Percentiles rank a stretch among this genome's conserved stretches.
phyloP scores from a whole-genome alignment of 2,797 vertebrate genomes.

The Benthosema pterotum region DNA sequence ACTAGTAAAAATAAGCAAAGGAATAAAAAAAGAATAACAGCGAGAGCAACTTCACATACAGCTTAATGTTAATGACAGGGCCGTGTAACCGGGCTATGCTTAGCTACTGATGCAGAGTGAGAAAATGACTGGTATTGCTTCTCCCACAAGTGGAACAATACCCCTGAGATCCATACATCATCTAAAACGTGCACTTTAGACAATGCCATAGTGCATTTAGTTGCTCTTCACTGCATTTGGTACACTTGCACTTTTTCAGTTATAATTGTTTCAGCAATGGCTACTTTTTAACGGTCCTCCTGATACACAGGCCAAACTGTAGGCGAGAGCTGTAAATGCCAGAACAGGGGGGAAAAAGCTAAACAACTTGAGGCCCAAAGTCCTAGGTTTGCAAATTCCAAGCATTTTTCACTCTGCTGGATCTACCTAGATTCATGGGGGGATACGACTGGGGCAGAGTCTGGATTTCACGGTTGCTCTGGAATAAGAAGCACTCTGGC shows the following conservation, averaged over 20 bases:
- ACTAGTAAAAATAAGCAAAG: constrained; percentile 13
- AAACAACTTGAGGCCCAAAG: constrained; percentile 77
- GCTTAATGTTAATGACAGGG: constrained; percentile 21
- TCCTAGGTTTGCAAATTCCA: constrained; percentile 81
- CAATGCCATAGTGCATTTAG: neutral
- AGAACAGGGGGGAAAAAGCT: constrained; percentile 54
- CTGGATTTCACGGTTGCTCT: constrained; percentile 58
- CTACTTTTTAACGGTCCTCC: constrained; percentile 10
- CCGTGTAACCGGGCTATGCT: neutral
- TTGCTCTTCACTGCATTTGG: neutral
- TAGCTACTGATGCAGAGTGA: constrained; percentile 4
- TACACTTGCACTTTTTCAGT: constrained; percentile 1
- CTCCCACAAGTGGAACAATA: constrained; percentile 20
- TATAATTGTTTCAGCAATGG: neutral
- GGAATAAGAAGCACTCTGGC: constrained; percentile 51
- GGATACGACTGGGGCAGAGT: constrained; percentile 56
- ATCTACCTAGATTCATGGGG: constrained; percentile 69
- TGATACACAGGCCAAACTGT: constrained; percentile 48
- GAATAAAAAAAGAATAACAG: constrained; percentile 14
- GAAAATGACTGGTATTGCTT: constrained; percentile 18
- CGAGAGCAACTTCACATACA: constrained; percentile 10
- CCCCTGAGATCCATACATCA: constrained; percentile 2
- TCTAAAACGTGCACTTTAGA: constrained; percentile 1
- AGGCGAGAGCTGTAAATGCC: constrained; percentile 66
- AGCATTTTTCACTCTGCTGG: constrained; percentile 75